These are phyloP conservation scores for Seriola rivoliana DNA, from an alignment of 2,113 vertebrate genomes.

Conservation along the genomic window DNA sequence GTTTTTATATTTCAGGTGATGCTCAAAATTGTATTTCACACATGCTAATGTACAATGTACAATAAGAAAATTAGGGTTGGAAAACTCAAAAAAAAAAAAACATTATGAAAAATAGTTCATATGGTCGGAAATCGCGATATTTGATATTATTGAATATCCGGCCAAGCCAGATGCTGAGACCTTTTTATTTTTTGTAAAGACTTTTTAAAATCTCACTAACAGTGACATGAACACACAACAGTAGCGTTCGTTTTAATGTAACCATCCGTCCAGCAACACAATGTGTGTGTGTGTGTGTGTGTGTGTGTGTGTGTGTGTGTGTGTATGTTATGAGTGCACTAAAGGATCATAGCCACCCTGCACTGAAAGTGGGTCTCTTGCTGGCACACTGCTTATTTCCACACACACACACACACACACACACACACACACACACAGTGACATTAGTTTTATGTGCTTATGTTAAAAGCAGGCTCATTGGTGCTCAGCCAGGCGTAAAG, in stretches of 20 bases:
- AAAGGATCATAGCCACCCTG: slow-evolving; percentile 39
- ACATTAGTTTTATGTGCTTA: slow-evolving; percentile 36
- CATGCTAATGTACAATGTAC: too few relatives aligned
- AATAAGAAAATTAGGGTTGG: too few relatives aligned
- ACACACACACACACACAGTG: slow-evolving; percentile 9
- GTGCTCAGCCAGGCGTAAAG: slow-evolving; percentile 52
- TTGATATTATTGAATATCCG: too few relatives aligned
- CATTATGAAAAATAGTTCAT: too few relatives aligned
- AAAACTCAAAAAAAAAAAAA: too few relatives aligned
- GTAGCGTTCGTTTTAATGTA: not conserved
- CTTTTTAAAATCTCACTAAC: too few relatives aligned
- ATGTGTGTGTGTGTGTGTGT: not conserved
- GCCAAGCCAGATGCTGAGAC: too few relatives aligned
- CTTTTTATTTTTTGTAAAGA: too few relatives aligned
- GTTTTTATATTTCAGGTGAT: too few relatives aligned
- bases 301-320: not conserved
- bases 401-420: not conserved
- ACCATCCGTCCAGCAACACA: not conserved
- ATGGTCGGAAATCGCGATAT: too few relatives aligned
- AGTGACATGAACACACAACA: not conserved
- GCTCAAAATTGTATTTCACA: too few relatives aligned
- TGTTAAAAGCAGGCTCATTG: slow-evolving; percentile 60
- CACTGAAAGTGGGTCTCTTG: slow-evolving; percentile 9
- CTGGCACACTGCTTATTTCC: slow-evolving; percentile 26
- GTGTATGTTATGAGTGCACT: not conserved